Evolutionary conservation across 2,888 invertebrate species (phyloP).

Genomic region (Scaptomyza parva): DNA sequence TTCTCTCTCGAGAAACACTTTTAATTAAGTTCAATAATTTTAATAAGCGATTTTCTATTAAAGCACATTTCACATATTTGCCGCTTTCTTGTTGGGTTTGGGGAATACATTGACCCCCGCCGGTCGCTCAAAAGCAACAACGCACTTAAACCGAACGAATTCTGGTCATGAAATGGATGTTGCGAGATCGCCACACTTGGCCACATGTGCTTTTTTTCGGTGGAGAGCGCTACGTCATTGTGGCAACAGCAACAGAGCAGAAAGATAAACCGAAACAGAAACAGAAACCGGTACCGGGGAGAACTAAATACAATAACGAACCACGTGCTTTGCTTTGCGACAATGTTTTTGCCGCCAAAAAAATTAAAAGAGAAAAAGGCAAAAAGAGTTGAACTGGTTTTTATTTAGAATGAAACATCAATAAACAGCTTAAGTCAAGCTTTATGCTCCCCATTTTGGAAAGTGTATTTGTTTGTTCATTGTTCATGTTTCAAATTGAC

Average conservation of each 20-base stretch:
- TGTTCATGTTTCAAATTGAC: conserved; percentile 51
- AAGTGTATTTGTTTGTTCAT: conserved; percentile 26
- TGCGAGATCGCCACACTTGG: conserved; percentile 33
- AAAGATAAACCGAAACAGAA: conserved; percentile 8
- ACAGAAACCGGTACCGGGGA: conserved; percentile 58
- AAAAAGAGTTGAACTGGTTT: conserved; percentile 63
- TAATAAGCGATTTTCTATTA: conserved; percentile 52
- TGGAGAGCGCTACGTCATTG: conserved; percentile 69
- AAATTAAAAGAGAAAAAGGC: too few relatives aligned
- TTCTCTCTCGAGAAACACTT: conserved; percentile 39
- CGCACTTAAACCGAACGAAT: conserved; percentile 59
- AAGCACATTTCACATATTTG: conserved; percentile 9
- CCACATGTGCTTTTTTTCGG: conserved; percentile 59
- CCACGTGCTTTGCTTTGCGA: conserved; percentile 70
- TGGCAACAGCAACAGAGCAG: conserved; percentile 27
- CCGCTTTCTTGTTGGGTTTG: too few relatives aligned
- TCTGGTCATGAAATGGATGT: conserved; percentile 70
- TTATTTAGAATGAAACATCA: background rate
- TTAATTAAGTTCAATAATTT: conserved; percentile 64
- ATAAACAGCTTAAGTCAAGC: background rate
- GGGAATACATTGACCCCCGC: conserved; percentile 70
- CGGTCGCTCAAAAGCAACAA: conserved; percentile 1
- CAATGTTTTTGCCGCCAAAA: conserved; percentile 66
- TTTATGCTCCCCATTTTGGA: background rate
- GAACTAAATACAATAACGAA: conserved; percentile 30